Conservation (phyloP, 2,797 vertebrate species). For the Sebastes trivittatus region DNA sequence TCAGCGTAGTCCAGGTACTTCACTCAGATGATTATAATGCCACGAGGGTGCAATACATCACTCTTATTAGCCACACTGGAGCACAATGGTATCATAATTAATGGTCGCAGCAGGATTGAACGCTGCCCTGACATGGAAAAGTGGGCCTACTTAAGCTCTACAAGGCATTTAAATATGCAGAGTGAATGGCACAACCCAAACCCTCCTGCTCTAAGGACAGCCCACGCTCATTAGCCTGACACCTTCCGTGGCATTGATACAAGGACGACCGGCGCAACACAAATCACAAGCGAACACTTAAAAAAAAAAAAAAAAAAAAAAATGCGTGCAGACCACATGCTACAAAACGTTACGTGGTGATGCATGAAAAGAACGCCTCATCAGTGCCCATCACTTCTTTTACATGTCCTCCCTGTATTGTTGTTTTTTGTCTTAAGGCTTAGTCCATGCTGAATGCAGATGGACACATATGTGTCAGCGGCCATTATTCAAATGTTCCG, state of each 20-base stretch:
- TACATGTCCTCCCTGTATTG: constrained; percentile 47
- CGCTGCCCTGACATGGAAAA: constrained; percentile 84
- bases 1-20: constrained; percentile 77
- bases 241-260: constrained; percentile 71
- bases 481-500: constrained; percentile 66
- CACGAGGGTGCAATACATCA: constrained; percentile 84
- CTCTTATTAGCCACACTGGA: constrained; percentile 86
- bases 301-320: constrained; percentile 3
- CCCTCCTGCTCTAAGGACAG: constrained; percentile 80
- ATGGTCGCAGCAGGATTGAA: constrained; percentile 85
- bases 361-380: constrained; percentile 55
- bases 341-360: constrained; percentile 19
- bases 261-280: constrained; percentile 57
- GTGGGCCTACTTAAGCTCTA: constrained; percentile 84
- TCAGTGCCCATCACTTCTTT: constrained; percentile 74
- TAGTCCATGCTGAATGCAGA: constrained; percentile 70
- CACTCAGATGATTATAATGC: constrained; percentile 82
- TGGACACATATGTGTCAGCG: constrained; percentile 76
- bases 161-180: constrained; percentile 84
- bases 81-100: constrained; percentile 89
- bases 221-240: constrained; percentile 77
- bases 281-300: constrained; percentile 36
- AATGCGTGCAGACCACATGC: background rate
- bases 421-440: constrained; percentile 74
- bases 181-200: constrained; percentile 81